Conservation (phyloP, 1,140 invertebrate genomes). For the Homarus americanus region DNA sequence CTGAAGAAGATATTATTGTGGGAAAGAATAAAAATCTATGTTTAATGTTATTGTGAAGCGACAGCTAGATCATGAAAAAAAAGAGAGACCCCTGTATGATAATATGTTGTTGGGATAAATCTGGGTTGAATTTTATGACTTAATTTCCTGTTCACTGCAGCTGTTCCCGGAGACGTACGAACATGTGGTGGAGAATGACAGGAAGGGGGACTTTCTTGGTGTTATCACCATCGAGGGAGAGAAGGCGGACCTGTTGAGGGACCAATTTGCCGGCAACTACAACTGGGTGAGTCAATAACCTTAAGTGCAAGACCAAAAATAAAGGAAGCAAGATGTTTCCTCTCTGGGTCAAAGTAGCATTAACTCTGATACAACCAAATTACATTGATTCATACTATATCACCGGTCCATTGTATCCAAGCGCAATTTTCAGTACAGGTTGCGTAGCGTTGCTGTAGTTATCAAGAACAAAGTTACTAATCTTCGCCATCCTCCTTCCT, state of each 20-base stretch:
- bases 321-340: no score
- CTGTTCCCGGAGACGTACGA: conserved; percentile 44
- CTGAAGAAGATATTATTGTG: no score
- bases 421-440: no score
- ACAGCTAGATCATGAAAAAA: no score
- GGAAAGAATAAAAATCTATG: no score
- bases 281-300: conserved; percentile 33
- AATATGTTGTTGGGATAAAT: background rate
- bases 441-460: no score
- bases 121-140: background rate
- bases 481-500: no score
- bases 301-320: no score
- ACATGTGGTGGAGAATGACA: background rate
- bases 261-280: conserved; percentile 50
- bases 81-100: no score
- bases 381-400: background rate
- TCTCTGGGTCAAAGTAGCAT: no score
- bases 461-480: no score
- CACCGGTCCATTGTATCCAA: background rate
- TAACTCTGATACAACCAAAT: background rate
- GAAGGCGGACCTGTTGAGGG: background rate
- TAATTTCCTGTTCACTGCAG: background rate
- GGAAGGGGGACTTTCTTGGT: conserved; percentile 41
- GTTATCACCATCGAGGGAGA: background rate
- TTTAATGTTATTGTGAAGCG: no score